Conservation (phyloP, 2,797 vertebrate species). For the Nyctalus aviator region DNA sequence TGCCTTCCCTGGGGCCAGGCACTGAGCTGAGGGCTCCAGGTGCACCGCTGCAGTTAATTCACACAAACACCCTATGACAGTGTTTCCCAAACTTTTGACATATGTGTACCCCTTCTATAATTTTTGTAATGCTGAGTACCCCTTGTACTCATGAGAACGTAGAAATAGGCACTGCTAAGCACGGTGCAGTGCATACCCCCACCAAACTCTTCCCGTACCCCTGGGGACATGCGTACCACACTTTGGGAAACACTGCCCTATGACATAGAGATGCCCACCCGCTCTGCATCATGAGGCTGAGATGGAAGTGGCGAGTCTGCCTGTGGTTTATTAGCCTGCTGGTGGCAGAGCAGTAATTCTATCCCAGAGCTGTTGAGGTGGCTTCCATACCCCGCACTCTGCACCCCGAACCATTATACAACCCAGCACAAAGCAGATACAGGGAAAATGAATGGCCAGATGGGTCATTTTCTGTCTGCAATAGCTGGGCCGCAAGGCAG, state of each 20-base stretch:
- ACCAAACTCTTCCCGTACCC: too few relatives aligned
- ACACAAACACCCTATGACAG: fast-evolving
- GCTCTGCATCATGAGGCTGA: background rate
- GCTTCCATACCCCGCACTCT: background rate
- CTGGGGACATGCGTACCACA: too few relatives aligned
- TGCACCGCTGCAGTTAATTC: background rate
- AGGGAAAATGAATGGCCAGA: fast-evolving
- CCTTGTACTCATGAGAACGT: too few relatives aligned
- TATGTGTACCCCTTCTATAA: too few relatives aligned
- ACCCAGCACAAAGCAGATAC: background rate
- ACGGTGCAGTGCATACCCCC: too few relatives aligned
- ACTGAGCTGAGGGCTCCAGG: background rate
- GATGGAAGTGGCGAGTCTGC: background rate
- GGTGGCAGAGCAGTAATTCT: background rate
- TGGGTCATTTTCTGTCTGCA: fast-evolving
- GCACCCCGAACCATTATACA: background rate
- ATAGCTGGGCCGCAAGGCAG: background rate
- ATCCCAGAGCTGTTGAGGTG: background rate
- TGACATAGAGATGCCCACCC: too few relatives aligned
- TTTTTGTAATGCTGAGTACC: too few relatives aligned
- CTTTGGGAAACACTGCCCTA: too few relatives aligned
- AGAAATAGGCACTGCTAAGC: too few relatives aligned
- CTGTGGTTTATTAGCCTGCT: fast-evolving
- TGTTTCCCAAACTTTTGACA: too few relatives aligned
- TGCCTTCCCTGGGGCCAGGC: too few relatives aligned